These are phyloP conservation scores for Meloidogyne chitwoodi DNA, from an alignment of 1,140 invertebrate species.

Conservation along the genomic window DNA sequence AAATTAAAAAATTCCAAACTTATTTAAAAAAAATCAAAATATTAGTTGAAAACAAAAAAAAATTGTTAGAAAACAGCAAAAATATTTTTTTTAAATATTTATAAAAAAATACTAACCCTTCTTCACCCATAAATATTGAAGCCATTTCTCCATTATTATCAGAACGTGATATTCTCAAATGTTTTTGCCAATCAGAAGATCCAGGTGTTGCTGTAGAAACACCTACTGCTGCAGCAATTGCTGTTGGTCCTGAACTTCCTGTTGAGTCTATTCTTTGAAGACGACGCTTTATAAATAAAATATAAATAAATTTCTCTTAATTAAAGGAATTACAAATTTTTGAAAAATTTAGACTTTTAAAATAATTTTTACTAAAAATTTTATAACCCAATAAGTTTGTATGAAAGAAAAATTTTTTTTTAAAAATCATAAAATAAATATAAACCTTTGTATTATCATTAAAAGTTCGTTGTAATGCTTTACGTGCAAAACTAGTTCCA, in stretches of 20 bases:
- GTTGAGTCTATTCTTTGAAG: constrained; percentile 37
- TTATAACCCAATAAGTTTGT: too few species aligned
- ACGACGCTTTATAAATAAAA: constrained; percentile 16
- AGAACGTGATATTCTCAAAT: constrained; percentile 28
- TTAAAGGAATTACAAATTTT: background rate
- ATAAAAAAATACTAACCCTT: too few species aligned
- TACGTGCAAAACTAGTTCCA: constrained; percentile 31
- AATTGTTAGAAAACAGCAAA: background rate
- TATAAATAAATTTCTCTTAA: too few species aligned
- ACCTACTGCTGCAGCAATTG: background rate
- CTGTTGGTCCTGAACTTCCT: background rate
- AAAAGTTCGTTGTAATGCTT: constrained; percentile 41
- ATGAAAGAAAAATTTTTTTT: constrained; percentile 5
- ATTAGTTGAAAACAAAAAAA: too few species aligned
- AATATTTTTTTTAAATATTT: background rate
- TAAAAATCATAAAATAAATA: background rate
- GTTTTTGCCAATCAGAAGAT: constrained; percentile 34
- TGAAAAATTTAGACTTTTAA: too few species aligned
- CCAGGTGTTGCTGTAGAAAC: background rate
- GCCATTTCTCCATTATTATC: constrained; percentile 3
- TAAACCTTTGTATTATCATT: constrained; percentile 19
- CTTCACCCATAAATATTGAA: background rate
- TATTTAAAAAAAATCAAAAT: too few species aligned
- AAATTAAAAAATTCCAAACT: too few species aligned
- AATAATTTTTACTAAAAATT: too few species aligned